These are phyloP conservation scores for Cinclus cinclus DNA, from an alignment of 2,113 vertebrate genomes.

Conservation along the genomic window DNA sequence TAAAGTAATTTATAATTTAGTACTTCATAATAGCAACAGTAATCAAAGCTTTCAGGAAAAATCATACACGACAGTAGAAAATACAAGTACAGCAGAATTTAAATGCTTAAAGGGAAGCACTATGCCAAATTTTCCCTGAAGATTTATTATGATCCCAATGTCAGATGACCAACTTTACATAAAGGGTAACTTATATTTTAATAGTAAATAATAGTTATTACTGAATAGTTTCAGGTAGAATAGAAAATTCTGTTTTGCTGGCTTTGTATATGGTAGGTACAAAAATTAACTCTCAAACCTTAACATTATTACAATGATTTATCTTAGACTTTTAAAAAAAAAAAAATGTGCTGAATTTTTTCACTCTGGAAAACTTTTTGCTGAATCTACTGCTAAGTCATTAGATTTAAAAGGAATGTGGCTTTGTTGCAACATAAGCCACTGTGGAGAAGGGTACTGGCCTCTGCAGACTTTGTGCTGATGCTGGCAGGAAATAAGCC, in stretches of 20 bases:
- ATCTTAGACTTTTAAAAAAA: rapidly evolving
- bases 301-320: neutral
- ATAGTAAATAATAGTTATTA: neutral
- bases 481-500: neutral
- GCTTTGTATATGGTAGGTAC: neutral
- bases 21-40: neutral
- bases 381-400: neutral
- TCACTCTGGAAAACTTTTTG: neutral
- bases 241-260: neutral
- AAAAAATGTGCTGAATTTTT: neutral
- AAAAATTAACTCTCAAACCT: neutral
- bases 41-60: neutral
- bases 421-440: neutral
- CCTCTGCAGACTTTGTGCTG: neutral
- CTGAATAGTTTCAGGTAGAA: neutral
- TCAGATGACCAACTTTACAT: neutral
- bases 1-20: neutral
- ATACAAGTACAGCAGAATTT: neutral
- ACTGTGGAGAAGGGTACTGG: neutral
- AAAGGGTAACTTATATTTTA: neutral
- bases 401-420: neutral
- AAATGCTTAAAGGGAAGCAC: neutral
- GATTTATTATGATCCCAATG: neutral
- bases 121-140: neutral
- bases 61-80: neutral